phyloP scores from a whole-genome alignment of 2,113 vertebrate species.

The Alosa alosa region DNA sequence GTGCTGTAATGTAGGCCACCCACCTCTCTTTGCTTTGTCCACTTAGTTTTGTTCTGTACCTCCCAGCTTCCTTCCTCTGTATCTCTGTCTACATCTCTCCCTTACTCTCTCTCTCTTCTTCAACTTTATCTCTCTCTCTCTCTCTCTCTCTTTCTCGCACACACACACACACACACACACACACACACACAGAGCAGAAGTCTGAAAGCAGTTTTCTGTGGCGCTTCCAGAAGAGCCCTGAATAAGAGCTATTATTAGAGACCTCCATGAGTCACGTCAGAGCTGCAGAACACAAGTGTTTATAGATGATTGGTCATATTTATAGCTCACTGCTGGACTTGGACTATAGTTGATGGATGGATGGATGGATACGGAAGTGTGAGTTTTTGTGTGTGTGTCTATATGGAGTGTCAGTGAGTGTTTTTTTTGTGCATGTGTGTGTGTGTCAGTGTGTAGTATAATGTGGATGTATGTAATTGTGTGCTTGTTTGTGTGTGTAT shows the following conservation, averaged over 20 bases:
- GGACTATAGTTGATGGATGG: slow-evolving; percentile 9
- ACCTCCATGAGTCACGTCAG: slow-evolving; percentile 24
- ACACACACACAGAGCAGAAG: neutral
- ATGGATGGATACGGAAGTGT: neutral
- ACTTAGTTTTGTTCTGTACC: neutral
- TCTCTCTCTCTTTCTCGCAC: neutral
- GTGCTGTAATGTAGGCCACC: neutral
- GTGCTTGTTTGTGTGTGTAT: neutral
- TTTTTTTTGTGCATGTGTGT: neutral
- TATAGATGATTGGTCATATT: slow-evolving; percentile 36
- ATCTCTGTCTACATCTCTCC: neutral
- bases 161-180: neutral
- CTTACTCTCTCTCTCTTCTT: neutral
- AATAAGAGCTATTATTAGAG: slow-evolving; percentile 39
- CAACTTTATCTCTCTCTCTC: neutral
- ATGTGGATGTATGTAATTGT: neutral
- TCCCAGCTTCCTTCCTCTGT: neutral
- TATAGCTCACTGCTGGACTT: slow-evolving; percentile 29
- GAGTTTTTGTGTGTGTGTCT: neutral
- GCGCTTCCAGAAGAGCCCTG: neutral
- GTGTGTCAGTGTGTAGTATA: neutral
- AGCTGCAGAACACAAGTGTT: slow-evolving; percentile 5
- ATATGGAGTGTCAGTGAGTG: neutral
- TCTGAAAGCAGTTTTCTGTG: neutral
- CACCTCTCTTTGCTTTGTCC: neutral